These are phyloP conservation scores for Hemaris fuciformis DNA, from an alignment of 2,888 invertebrate genomes.

Conservation along the genomic window DNA sequence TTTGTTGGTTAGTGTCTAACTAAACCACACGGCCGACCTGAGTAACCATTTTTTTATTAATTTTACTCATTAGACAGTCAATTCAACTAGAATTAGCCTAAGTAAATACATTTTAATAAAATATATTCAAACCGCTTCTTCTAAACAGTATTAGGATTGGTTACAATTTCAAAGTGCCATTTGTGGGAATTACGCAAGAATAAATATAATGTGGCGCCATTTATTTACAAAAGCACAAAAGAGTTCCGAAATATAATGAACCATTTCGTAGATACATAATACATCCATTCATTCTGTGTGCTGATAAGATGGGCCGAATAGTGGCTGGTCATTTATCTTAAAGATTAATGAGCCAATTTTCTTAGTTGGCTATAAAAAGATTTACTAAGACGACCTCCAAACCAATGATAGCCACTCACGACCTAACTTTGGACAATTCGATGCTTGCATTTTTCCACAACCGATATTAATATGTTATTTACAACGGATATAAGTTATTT, in stretches of 20 bases:
- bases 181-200: not conserved
- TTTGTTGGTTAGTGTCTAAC: too few species aligned
- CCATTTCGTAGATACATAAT: conserved; percentile 52
- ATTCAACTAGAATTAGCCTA: not conserved
- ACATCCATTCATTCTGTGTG: conserved; percentile 67
- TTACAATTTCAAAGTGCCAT: not conserved
- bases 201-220: not conserved
- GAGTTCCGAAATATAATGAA: conserved; percentile 20
- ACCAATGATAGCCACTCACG: conserved; percentile 60
- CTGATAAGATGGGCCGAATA: conserved; percentile 80
- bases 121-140: too few species aligned
- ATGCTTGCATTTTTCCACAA: conserved; percentile 44
- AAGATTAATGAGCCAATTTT: conserved; percentile 82
- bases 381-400: conserved; percentile 70
- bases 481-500: too few species aligned
- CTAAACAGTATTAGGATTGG: not conserved
- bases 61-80: too few species aligned
- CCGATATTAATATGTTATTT: too few species aligned
- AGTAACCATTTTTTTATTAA: too few species aligned
- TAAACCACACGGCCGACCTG: too few species aligned
- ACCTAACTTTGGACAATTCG: conserved; percentile 56
- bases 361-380: conserved; percentile 81
- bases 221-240: conserved; percentile 6
- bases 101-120: not conserved
- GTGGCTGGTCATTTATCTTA: conserved; percentile 79